phyloP scores from a whole-genome alignment of 1,140 invertebrate species.

The Trachymyrmex cornetzi region DNA sequence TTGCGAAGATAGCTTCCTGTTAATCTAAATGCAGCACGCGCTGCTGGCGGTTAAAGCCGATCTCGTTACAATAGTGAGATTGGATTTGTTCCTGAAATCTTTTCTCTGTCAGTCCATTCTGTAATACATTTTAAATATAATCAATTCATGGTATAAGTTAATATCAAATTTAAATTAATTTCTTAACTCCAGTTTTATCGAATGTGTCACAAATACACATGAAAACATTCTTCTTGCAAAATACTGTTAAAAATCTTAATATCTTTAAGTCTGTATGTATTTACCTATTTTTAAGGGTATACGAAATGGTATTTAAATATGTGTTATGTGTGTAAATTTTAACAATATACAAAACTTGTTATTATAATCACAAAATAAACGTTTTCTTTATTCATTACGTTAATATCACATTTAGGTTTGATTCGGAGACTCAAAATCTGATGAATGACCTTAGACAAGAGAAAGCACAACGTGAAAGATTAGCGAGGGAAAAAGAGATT shows the following conservation, averaged over 20 bases:
- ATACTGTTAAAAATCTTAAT: not conserved
- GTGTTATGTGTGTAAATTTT: not conserved
- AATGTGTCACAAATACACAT: not conserved
- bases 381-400: not conserved
- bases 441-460: slow-evolving; percentile 95
- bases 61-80: slow-evolving; percentile 34
- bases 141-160: not conserved
- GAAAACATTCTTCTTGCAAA: not conserved
- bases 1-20: slow-evolving; percentile 62
- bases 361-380: slow-evolving; percentile 3
- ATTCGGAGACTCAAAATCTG: slow-evolving; percentile 94
- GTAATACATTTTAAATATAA: not conserved
- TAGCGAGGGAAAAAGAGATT: slow-evolving; percentile 94
- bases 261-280: not conserved
- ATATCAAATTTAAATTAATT: not conserved
- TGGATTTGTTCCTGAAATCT: slow-evolving; percentile 30
- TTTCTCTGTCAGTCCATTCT: not conserved
- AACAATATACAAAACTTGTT: not conserved
- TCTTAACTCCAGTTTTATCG: not conserved
- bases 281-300: not conserved
- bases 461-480: slow-evolving; percentile 91
- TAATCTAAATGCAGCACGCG: slow-evolving; percentile 58
- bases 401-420: slow-evolving; percentile 88
- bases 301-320: not conserved
- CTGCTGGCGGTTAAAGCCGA: slow-evolving; percentile 17